Percentiles rank a stretch among this genome's conserved stretches.
phyloP scores from a whole-genome alignment of 2,888 invertebrate genomes.

The Prostheceraeus crozeri region DNA sequence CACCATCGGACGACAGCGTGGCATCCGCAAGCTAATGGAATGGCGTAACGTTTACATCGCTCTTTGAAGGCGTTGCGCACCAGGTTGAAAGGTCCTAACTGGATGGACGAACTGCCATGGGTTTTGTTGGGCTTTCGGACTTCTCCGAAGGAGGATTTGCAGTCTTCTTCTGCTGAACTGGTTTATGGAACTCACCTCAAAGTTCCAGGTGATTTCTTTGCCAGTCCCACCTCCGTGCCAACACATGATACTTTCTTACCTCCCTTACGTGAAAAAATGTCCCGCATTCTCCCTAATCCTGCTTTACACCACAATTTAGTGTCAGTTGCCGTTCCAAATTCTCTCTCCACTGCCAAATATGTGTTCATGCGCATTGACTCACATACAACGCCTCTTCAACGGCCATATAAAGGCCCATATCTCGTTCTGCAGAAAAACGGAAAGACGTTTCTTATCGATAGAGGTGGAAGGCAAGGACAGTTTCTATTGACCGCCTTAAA shows the following conservation, averaged over 20 bases:
- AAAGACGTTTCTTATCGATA: not conserved
- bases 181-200: slow-evolving; percentile 12
- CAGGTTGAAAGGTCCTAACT: slow-evolving; percentile 39
- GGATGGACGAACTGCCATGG: slow-evolving; percentile 47
- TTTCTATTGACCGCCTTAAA: slow-evolving; percentile 18
- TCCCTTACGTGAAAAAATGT: too few species aligned
- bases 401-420: slow-evolving; percentile 12
- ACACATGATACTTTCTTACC: too few species aligned
- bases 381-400: slow-evolving; percentile 1
- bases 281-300: too few species aligned
- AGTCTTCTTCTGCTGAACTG: slow-evolving; percentile 4
- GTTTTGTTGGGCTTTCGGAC: slow-evolving; percentile 45
- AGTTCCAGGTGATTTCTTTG: too few species aligned
- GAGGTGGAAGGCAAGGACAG: not conserved
- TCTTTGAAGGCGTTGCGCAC: slow-evolving; percentile 51
- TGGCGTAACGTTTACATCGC: slow-evolving; percentile 56
- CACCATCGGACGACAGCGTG: slow-evolving; percentile 25
- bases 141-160: slow-evolving; percentile 44
- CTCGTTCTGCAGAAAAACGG: not conserved
- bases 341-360: not conserved
- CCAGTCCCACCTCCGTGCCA: too few species aligned
- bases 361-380: not conserved
- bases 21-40: slow-evolving; percentile 50
- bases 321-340: too few species aligned
- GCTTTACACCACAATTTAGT: too few species aligned